Conservation (phyloP, 1,140 invertebrate genomes). For the Heterodera schachtii region DNA sequence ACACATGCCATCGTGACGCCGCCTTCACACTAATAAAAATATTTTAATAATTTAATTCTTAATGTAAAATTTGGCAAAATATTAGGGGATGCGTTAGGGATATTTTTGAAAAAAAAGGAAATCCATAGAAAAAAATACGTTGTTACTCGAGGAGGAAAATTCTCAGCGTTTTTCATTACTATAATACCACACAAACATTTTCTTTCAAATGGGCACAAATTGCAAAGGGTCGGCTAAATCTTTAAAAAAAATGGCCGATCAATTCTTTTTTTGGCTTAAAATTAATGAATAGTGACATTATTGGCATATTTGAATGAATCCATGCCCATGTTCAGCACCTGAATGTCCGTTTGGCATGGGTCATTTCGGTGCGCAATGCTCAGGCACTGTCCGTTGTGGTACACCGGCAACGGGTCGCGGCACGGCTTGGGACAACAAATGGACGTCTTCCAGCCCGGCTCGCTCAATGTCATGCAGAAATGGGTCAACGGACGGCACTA, state of each 20-base stretch:
- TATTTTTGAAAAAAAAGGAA: too few relatives aligned
- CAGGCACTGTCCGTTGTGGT: slow-evolving; percentile 64
- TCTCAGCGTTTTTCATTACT: not conserved
- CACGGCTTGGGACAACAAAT: slow-evolving; percentile 63
- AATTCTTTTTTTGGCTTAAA: too few relatives aligned
- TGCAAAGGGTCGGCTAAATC: too few relatives aligned
- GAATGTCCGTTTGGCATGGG: slow-evolving; percentile 61
- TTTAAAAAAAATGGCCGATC: too few relatives aligned
- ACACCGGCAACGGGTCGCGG: slow-evolving; percentile 63
- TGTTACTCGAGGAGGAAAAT: not conserved
- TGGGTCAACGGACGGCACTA: slow-evolving; percentile 61
- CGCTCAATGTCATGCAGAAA: slow-evolving; percentile 63
- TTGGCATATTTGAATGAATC: too few relatives aligned
- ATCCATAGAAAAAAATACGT: too few relatives aligned
- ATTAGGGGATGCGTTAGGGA: too few relatives aligned
- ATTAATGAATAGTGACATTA: too few relatives aligned
- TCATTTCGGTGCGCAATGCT: slow-evolving; percentile 63
- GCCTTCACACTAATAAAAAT: slow-evolving; percentile 57
- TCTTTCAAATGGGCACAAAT: not conserved
- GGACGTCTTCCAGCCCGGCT: slow-evolving; percentile 65
- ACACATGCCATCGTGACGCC: slow-evolving; percentile 61
- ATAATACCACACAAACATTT: not conserved
- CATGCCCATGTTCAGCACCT: slow-evolving; percentile 29
- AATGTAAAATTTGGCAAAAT: too few relatives aligned
- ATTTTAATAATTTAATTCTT: slow-evolving; percentile 25